These are phyloP conservation scores for Delichon dasypus DNA, from an alignment of 2,797 vertebrate species.

Conservation along the genomic window DNA sequence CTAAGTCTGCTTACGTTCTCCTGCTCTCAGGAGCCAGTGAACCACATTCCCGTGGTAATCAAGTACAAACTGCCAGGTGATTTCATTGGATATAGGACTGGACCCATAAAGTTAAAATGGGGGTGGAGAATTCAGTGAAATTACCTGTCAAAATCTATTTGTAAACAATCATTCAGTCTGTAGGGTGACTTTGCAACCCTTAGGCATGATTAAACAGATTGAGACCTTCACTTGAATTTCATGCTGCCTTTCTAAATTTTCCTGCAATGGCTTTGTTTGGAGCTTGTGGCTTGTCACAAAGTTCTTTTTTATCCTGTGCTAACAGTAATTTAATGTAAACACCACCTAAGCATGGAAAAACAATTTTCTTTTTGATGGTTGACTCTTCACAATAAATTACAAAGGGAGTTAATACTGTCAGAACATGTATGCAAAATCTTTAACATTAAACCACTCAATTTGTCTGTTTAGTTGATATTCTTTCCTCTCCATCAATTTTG, in stretches of 20 bases:
- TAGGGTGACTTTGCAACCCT: constrained; percentile 1
- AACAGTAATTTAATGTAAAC: constrained; percentile 13
- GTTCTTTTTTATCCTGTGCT: background rate
- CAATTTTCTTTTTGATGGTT: background rate
- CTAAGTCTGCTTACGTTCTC: background rate
- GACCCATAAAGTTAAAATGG: background rate
- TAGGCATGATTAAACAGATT: constrained; percentile 25
- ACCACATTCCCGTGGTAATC: background rate
- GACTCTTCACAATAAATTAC: background rate
- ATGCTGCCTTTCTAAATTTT: background rate
- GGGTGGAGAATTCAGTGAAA: constrained; percentile 24
- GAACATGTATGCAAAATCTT: background rate
- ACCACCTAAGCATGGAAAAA: background rate
- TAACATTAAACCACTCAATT: background rate
- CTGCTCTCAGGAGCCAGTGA: background rate
- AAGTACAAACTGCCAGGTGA: background rate
- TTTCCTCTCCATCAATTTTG: background rate
- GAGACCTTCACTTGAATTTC: background rate
- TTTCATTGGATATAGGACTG: background rate
- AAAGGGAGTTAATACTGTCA: background rate
- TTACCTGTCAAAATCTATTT: constrained; percentile 47
- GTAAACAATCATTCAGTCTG: constrained; percentile 41
- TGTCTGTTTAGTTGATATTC: background rate
- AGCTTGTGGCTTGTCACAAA: background rate
- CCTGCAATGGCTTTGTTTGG: background rate